These are phyloP conservation scores for Melinaea marsaeus DNA, from an alignment of 2,888 invertebrate genomes.

Conservation along the genomic window DNA sequence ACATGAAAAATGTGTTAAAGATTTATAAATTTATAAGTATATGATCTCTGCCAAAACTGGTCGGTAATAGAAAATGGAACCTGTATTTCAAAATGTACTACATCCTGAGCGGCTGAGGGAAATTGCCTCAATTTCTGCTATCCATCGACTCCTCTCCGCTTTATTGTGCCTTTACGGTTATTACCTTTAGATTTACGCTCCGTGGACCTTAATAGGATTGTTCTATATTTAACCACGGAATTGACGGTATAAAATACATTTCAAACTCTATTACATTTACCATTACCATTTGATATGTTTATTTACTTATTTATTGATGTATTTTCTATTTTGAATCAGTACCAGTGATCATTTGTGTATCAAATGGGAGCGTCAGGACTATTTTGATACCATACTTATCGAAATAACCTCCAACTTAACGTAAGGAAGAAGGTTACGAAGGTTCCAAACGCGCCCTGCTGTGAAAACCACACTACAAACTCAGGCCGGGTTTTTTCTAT, in stretches of 20 bases:
- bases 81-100: conserved; percentile 20
- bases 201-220: conserved; percentile 24
- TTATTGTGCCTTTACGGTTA: conserved; percentile 25
- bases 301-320: neutral
- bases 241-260: conserved; percentile 7
- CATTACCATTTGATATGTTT: neutral
- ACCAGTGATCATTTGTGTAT: too few relatives aligned
- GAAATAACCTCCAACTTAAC: neutral
- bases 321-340: too few relatives aligned
- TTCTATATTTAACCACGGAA: conserved; percentile 20
- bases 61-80: neutral
- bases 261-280: neutral
- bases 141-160: conserved; percentile 14
- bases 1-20: too few relatives aligned
- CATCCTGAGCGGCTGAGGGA: conserved; percentile 11
- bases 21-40: too few relatives aligned
- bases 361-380: too few relatives aligned
- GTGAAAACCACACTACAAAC: too few relatives aligned
- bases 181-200: conserved; percentile 26
- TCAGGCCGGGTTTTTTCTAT: too few relatives aligned
- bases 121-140: conserved; percentile 21
- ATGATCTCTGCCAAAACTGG: too few relatives aligned
- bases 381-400: neutral
- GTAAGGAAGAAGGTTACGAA: too few relatives aligned
- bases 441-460: too few relatives aligned